Base-by-base conservation (phyloP, 1,140 invertebrate species). In the Lethrus apterus region DNA sequence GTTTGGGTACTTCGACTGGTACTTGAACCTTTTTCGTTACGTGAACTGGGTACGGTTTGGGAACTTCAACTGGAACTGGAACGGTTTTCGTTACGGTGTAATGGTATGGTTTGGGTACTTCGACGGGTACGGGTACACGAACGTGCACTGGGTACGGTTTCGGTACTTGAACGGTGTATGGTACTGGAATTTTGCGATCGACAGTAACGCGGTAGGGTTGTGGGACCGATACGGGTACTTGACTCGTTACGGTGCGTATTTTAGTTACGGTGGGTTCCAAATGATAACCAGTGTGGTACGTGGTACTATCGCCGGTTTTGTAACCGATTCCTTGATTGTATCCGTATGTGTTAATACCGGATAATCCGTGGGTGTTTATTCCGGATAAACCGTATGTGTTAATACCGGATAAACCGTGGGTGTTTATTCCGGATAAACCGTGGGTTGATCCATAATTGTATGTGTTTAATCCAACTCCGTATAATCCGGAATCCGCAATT, bases 181-280 rank as follows among this genome's bases (percentile, higher is more conserved):
- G 60, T 18, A 63, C 55, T 26, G 54, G 48, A 10, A 63, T 62
- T 38, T 60, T 58, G 19, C 57, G 48, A 21, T 55, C 44, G 5
- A 58, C 53, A 5, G 44, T 14, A 8, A 64, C 59, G 13, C 52
- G 61, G 14, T 59, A 54, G 4, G 64, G 54, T 58, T 60, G 52
- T 49, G 63, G 70, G 52, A 62, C 40, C 55, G 66, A 34, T 56
- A 72, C 60, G 56, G 50, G 45, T 11, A 65, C 57, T 29, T 51
- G 44, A 52, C 32, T 57, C 46, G 19, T 19, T 1, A 42, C 24
- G 2, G 21, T 19, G 13, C 36, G 44, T 11, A 46, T 17, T 46
- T 46, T 31, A 9, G 30, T 17, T 14, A 32, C n/a, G n/a, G n/a
- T n/a, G n/a, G n/a, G n/a, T n/a, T n/a, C 43, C 10, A 34, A 30